Percentiles rank a stretch among this genome's conserved stretches.
phyloP scores from a whole-genome alignment of 2,113 vertebrate species.

The Indicator indicator region DNA sequence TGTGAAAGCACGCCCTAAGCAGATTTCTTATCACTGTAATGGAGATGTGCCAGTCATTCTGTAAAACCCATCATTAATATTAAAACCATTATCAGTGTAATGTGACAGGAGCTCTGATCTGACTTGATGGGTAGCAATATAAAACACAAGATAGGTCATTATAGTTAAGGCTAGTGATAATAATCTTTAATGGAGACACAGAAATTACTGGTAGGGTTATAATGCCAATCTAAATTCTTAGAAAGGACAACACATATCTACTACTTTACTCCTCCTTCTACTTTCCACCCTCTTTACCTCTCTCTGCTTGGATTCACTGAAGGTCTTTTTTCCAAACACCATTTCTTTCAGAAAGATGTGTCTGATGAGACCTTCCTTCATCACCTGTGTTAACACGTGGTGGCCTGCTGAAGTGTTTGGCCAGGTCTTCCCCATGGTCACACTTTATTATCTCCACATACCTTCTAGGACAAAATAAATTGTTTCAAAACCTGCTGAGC shows the following conservation, averaged over 20 bases:
- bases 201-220: neutral
- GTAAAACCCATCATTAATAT: neutral
- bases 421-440: neutral
- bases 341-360: neutral
- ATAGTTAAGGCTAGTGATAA: neutral
- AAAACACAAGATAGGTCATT: neutral
- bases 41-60: neutral
- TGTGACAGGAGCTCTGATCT: constrained; percentile 6
- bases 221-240: neutral
- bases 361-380: neutral
- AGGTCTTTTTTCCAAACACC: neutral
- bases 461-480: neutral
- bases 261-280: neutral
- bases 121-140: constrained; percentile 7
- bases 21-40: constrained; percentile 11
- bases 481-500: neutral
- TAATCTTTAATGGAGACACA: neutral
- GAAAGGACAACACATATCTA: neutral
- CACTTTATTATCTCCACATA: neutral
- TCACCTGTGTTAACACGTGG: neutral
- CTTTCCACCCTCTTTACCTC: neutral
- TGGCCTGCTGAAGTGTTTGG: neutral
- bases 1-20: neutral
- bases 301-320: neutral
- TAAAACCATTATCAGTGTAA: neutral